These are phyloP conservation scores for Chloroclystis v-ata DNA, from an alignment of 2,888 invertebrate species.

Conservation along the genomic window DNA sequence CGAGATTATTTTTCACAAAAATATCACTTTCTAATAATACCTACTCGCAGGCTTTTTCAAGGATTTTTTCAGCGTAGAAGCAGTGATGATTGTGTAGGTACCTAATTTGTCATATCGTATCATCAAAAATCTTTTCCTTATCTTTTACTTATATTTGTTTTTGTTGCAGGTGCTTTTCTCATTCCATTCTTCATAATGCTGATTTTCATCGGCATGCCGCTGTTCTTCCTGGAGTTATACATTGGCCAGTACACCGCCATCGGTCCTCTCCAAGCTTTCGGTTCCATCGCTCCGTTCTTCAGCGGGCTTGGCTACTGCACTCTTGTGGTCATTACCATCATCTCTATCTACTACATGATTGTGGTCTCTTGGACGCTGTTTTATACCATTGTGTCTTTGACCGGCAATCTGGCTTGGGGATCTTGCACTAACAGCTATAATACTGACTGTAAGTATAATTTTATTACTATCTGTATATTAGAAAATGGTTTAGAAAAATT, in stretches of 20 bases:
- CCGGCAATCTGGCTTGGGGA: constrained; percentile 81
- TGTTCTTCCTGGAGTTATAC: constrained; percentile 87
- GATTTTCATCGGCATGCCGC: constrained; percentile 85
- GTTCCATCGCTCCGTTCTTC: constrained; percentile 80
- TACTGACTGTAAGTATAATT: constrained; percentile 68
- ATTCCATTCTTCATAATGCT: constrained; percentile 86
- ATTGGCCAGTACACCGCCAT: constrained; percentile 88
- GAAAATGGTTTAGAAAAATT: no score
- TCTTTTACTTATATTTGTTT: background rate
- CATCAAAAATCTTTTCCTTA: background rate
- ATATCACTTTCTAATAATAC: no score
- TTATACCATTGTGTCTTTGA: constrained; percentile 84
- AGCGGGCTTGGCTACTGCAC: constrained; percentile 82
- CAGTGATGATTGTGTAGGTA: no score
- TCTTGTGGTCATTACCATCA: constrained; percentile 82
- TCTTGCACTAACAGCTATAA: constrained; percentile 81
- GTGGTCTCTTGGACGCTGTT: constrained; percentile 87
- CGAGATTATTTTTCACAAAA: no score
- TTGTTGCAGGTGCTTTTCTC: constrained; percentile 84
- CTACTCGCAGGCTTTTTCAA: no score
- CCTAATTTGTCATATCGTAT: no score
- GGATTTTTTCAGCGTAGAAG: no score
- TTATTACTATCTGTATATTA: background rate
- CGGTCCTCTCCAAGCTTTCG: constrained; percentile 82
- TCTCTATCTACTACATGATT: constrained; percentile 88